Conservation (phyloP, 2,113 vertebrate species). For the Stictonetta naevosa region DNA sequence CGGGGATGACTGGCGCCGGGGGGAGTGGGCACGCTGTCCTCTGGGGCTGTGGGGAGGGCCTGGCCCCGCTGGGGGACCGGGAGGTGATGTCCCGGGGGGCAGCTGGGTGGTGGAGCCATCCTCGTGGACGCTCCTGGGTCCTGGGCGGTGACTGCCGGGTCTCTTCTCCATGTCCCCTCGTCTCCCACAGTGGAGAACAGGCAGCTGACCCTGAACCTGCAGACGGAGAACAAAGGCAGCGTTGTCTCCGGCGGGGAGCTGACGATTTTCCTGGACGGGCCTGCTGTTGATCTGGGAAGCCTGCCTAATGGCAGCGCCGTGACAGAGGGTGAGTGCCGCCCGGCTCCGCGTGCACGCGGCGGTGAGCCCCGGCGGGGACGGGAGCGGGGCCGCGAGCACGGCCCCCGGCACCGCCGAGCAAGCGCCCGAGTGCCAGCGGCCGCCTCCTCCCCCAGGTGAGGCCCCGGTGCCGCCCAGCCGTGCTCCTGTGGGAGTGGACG, state of each 20-base stretch:
- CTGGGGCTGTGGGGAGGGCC: rapidly evolving
- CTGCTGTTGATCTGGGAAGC: constrained; percentile 90
- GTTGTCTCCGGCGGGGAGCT: constrained; percentile 93
- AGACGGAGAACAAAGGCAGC: constrained; percentile 94
- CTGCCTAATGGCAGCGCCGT: constrained; percentile 87
- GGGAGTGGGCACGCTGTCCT: rapidly evolving
- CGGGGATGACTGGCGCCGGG: neutral
- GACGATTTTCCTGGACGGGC: constrained; percentile 93
- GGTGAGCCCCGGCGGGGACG: neutral
- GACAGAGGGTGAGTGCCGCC: constrained; percentile 89
- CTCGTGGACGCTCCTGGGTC: neutral
- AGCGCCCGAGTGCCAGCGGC: constrained; percentile 25
- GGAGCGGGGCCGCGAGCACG: neutral
- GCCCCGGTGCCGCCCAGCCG: rapidly evolving
- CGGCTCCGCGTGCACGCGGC: neutral
- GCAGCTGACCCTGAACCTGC: constrained; percentile 93
- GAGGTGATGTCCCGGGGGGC: rapidly evolving
- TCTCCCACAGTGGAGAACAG: constrained; percentile 91
- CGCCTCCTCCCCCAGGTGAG: neutral
- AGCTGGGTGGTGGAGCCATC: neutral
- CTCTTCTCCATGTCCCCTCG: constrained; percentile 1
- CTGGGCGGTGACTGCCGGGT: neutral
- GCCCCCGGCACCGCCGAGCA: constrained; percentile 5
- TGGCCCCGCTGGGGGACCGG: too few relatives aligned
- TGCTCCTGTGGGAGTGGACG: rapidly evolving